These are phyloP conservation scores for Phoenoteleia sp. DNA, from an alignment of 2,888 invertebrate genomes.

Conservation along the genomic window DNA sequence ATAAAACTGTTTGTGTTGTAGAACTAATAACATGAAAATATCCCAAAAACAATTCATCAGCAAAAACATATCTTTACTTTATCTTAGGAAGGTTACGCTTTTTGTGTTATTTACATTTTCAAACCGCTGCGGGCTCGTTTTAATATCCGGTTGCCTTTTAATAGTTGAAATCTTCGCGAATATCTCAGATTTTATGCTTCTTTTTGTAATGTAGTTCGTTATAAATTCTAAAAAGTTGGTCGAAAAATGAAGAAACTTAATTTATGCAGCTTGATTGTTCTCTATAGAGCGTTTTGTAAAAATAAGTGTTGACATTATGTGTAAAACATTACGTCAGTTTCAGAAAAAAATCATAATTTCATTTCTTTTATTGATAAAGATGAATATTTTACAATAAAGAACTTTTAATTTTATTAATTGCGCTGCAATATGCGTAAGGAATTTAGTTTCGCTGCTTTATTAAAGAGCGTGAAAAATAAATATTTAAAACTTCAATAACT, in stretches of 20 bases:
- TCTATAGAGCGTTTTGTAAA: background rate
- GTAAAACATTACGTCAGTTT: background rate
- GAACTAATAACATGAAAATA: background rate
- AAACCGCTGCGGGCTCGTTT: background rate
- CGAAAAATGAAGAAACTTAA: background rate
- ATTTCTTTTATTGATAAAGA: too few species aligned
- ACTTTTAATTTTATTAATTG: background rate
- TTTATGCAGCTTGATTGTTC: background rate
- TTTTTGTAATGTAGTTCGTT: background rate
- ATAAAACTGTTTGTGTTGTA: background rate
- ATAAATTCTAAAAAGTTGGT: background rate
- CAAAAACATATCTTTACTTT: background rate
- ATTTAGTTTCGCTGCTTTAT: background rate
- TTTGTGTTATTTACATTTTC: background rate
- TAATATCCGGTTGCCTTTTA: background rate
- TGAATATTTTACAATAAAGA: background rate
- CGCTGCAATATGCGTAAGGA: background rate
- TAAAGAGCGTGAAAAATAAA: background rate
- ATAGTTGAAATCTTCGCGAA: background rate
- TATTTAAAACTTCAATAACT: constrained; percentile 1
- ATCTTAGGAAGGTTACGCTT: background rate
- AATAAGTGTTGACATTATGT: background rate
- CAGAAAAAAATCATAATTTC: background rate
- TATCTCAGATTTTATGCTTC: background rate
- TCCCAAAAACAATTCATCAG: background rate